Conservation (phyloP, 2,797 vertebrate species). For the Urosaurus nigricauda region DNA sequence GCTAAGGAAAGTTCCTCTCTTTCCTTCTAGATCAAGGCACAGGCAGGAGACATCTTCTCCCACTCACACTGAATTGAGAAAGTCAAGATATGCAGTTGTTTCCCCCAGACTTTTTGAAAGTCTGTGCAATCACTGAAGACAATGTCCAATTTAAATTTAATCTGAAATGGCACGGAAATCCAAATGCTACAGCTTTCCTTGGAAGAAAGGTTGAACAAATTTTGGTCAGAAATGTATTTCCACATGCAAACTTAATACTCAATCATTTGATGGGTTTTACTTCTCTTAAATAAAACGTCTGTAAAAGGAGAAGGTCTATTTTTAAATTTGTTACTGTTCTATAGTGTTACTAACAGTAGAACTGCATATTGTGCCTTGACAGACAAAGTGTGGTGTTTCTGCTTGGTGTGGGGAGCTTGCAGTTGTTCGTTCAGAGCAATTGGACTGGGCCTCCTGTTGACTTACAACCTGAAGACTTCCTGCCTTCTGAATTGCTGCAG, state of each 20-base stretch:
- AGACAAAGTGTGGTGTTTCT: constrained; percentile 88
- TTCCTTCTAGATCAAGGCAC: neutral
- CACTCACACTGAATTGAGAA: neutral
- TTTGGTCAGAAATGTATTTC: neutral
- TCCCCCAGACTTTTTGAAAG: neutral
- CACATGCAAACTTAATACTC: neutral
- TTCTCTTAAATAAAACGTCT: neutral
- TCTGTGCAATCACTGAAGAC: neutral
- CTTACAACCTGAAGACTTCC: constrained; percentile 82
- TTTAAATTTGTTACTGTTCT: neutral
- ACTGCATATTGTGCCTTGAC: constrained; percentile 57
- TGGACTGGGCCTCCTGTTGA: constrained; percentile 92
- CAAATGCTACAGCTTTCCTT: neutral
- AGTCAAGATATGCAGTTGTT: neutral
- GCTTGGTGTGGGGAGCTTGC: constrained; percentile 88
- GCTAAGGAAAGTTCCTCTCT: neutral
- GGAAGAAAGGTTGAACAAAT: neutral
- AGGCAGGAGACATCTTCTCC: neutral
- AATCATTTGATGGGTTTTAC: neutral
- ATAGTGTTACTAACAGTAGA: constrained; percentile 8
- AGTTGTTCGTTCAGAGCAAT: constrained; percentile 94
- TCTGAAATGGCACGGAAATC: neutral
- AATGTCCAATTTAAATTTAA: neutral
- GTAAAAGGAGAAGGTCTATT: neutral
- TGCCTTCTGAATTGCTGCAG: constrained; percentile 82